Percentiles rank a stretch among this genome's conserved stretches.
phyloP scores from a whole-genome alignment of 1,140 invertebrate genomes.

The Mesaphorura yosii region DNA sequence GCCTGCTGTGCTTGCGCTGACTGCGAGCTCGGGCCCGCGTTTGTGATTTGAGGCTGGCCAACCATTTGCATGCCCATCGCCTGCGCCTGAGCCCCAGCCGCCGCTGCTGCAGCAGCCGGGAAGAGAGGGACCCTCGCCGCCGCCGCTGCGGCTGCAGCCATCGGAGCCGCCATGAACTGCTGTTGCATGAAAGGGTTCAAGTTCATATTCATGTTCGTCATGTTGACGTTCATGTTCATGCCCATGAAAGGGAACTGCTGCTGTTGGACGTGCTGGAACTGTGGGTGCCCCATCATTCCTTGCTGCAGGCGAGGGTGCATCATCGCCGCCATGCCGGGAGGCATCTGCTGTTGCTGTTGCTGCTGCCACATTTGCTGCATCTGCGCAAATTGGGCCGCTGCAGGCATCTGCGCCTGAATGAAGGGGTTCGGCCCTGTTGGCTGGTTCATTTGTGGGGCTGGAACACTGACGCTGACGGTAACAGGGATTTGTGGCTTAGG shows the following conservation, averaged over 20 bases:
- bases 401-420: conserved; percentile 2
- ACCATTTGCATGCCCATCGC: background rate
- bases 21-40: conserved; percentile 35
- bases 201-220: conserved; percentile 38
- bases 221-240: conserved; percentile 44
- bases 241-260: conserved; percentile 45
- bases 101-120: conserved; percentile 30
- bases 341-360: conserved; percentile 11
- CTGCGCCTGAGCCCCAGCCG: conserved; percentile 47
- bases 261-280: background rate
- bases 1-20: conserved; percentile 59
- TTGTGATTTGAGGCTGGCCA: conserved; percentile 7
- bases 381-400: background rate
- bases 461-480: background rate
- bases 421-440: background rate
- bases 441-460: conserved; percentile 3
- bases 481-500: conserved; percentile 41
- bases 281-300: conserved; percentile 38
- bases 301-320: conserved; percentile 27
- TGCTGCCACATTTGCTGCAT: conserved; percentile 6
- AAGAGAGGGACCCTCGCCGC: conserved; percentile 20
- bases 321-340: too few relatives aligned
- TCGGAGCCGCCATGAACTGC: conserved; percentile 11
- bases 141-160: too few relatives aligned
- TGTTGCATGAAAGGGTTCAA: conserved; percentile 3